Base-by-base conservation (phyloP, 30 jellyfish, hydroid and myxozoan species). In the Cassiopea andromeda region DNA sequence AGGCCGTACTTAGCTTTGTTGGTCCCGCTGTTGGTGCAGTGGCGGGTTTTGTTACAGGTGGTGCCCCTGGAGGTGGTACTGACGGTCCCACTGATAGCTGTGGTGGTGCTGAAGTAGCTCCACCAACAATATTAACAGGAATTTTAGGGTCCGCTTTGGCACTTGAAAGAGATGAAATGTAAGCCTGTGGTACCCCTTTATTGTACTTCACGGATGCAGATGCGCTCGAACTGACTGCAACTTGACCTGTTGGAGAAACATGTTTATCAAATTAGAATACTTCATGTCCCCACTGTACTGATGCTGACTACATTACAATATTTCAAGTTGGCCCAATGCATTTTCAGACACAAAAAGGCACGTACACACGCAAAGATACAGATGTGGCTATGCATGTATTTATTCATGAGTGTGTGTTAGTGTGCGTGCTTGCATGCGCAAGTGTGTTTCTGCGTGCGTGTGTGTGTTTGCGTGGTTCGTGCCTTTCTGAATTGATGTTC, bases 141-240 rank as follows among this genome's bases (percentile, higher is more conserved):
- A 93, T 79, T n/a, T 93, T 80, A 13, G 98, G 98, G 75, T 93
- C 98, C 1, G 98, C 97, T 89, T 93, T 93, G 79, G 98, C 98
- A 81, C 97, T 89, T 18, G 98, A 93, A 12, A 93, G 88, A 48
- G 98, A 88, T 2, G 97, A 89, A 44, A 93, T 88, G 79, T 93
- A 93, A 13, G 98, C 98, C 73, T 93, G 98, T 10, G 98, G 97
- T 12, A 92, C 87, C 1, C 98, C 98, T 77, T 83, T 88, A 87
- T 89, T 78, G 93, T 93, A 93, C 83, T 93, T 93, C 54, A 93
- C 97, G 27, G 98, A 88, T 43, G 98, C 98, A 14, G 98, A 97
- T 0, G 98, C 98, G 88, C 98, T 93, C 46, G 98, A 93, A 71
- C 98, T 93, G 47, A 93, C 98, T 43, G 98, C 88, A 15, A 93